These are phyloP conservation scores for Oostethus manadensis DNA, from an alignment of 2,113 vertebrate genomes.

Conservation along the genomic window DNA sequence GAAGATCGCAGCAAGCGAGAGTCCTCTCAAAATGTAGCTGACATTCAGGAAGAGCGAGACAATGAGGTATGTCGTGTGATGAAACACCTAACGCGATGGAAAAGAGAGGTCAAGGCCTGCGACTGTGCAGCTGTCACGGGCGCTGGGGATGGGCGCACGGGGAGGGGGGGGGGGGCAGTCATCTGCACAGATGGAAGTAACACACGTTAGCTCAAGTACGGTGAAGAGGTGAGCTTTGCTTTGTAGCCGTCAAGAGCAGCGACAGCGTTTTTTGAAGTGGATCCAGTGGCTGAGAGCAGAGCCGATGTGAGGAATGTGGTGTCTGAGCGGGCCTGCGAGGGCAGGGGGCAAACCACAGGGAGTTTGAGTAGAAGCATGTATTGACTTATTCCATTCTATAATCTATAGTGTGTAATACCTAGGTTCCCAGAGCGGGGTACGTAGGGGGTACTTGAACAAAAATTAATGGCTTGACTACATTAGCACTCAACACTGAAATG, in stretches of 20 bases:
- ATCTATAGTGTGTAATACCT: too few species aligned
- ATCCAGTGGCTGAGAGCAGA: conserved; percentile 51
- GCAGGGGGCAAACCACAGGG: too few species aligned
- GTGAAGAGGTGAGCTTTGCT: conserved; percentile 42
- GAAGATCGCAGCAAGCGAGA: too few species aligned
- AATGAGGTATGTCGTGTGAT: conserved; percentile 1
- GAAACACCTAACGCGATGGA: conserved; percentile 7
- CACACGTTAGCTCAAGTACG: conserved; percentile 40
- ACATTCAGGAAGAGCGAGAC: not conserved
- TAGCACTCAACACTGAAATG: too few species aligned
- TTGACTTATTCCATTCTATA: too few species aligned
- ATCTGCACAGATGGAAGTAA: conserved; percentile 40
- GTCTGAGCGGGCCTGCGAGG: too few species aligned
- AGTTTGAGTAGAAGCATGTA: too few species aligned
- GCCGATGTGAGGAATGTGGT: conserved; percentile 42
- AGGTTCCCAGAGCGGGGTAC: too few species aligned
- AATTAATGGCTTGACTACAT: too few species aligned
- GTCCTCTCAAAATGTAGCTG: conserved; percentile 9
- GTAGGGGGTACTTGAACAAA: too few species aligned
- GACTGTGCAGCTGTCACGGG: conserved; percentile 38
- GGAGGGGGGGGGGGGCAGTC: conserved; percentile 23
- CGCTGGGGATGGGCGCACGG: conserved; percentile 19
- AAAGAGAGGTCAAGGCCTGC: conserved; percentile 15
- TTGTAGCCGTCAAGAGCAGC: conserved; percentile 54
- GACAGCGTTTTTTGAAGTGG: conserved; percentile 54